phyloP scores from a whole-genome alignment of 2,888 invertebrate species.

The Pogonocherus hispidulus region DNA sequence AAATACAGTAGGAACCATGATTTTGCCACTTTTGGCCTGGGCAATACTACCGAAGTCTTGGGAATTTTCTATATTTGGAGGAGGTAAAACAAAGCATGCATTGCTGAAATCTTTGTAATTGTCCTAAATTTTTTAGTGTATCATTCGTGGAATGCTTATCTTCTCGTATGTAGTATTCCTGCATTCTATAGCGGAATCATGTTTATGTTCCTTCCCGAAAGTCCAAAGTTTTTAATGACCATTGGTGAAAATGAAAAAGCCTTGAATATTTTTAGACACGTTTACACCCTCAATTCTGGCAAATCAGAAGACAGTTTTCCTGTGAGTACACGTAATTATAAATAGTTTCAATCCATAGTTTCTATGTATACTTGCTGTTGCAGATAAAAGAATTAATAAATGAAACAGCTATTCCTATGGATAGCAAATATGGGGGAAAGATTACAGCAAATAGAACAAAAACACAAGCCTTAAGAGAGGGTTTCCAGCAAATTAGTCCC shows the following conservation, averaged over 20 bases:
- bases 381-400: conserved; percentile 65
- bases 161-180: conserved; percentile 74
- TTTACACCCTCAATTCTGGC: conserved; percentile 77
- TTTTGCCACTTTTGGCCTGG: conserved; percentile 80
- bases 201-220: conserved; percentile 71
- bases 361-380: conserved; percentile 41
- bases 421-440: conserved; percentile 58
- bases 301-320: conserved; percentile 74
- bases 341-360: no score
- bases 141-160: conserved; percentile 75
- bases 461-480: conserved; percentile 72
- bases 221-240: conserved; percentile 82
- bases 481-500: conserved; percentile 75
- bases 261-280: conserved; percentile 73
- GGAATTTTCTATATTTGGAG: conserved; percentile 61
- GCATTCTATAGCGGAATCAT: conserved; percentile 76
- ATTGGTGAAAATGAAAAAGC: conserved; percentile 77
- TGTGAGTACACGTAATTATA: conserved; percentile 69
- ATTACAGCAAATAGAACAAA: conserved; percentile 54
- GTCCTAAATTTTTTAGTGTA: conserved; percentile 71
- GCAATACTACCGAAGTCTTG: conserved; percentile 75
- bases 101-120: no score
- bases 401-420: conserved; percentile 51
- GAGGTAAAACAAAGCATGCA: conserved; percentile 25
- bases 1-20: conserved; percentile 74